Conservation (phyloP, 1,140 invertebrate genomes). For the Homalodisca vitripennis region DNA sequence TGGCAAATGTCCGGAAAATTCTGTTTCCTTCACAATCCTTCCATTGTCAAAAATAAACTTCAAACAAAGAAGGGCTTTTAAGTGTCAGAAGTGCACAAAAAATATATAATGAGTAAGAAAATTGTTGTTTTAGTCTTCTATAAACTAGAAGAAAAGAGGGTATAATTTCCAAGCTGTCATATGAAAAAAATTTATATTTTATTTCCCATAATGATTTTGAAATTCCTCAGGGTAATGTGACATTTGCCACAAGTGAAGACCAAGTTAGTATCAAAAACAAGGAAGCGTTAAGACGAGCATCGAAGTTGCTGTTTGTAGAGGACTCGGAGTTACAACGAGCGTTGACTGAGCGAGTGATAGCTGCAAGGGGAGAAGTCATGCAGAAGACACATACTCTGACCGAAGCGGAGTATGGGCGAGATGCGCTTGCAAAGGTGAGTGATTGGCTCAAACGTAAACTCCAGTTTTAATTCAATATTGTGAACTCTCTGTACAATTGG, state of each 20-base stretch:
- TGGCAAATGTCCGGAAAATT: too few species aligned
- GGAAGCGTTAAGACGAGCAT: conserved; percentile 52
- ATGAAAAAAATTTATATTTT: background rate
- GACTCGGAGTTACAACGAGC: conserved; percentile 70
- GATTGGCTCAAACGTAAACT: background rate
- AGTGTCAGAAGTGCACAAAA: too few species aligned
- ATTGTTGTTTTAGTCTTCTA: background rate
- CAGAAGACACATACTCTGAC: conserved; percentile 82
- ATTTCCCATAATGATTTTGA: too few species aligned
- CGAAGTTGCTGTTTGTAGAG: conserved; percentile 70
- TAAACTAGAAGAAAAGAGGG: background rate
- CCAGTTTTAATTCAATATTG: too few species aligned
- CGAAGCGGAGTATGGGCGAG: conserved; percentile 87
- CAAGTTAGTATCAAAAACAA: conserved; percentile 60
- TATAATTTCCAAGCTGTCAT: background rate
- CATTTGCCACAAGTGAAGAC: conserved; percentile 67
- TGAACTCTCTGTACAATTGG: too few species aligned
- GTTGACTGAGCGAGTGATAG: conserved; percentile 84
- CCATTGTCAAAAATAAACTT: too few species aligned
- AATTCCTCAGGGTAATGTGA: conserved; percentile 75
- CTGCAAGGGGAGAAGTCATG: conserved; percentile 92
- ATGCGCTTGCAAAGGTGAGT: conserved; percentile 87
- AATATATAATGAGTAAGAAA: too few species aligned
- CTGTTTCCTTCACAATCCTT: too few species aligned
- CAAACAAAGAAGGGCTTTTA: too few species aligned